Conservation (phyloP, 2,888 invertebrate species). For the Apotomis turbidana region DNA sequence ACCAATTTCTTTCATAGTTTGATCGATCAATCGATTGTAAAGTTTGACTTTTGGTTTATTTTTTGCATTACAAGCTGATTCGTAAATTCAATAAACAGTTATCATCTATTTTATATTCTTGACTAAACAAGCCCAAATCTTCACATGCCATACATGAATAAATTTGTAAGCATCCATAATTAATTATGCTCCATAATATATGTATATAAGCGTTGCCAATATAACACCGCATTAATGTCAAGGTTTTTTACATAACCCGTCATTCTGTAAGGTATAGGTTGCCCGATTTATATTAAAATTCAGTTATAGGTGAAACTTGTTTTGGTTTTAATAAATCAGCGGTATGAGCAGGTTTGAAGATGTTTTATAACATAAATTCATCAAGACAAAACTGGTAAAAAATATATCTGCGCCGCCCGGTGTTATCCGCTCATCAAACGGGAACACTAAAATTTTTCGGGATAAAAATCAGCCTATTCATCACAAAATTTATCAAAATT, state of each 20-base stretch:
- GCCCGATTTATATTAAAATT: slow-evolving; percentile 9
- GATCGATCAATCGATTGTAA: too few species aligned
- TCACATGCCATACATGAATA: background rate
- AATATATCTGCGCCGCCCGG: too few species aligned
- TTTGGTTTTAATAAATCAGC: slow-evolving; percentile 2
- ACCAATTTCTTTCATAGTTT: too few species aligned
- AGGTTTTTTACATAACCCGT: slow-evolving; percentile 27
- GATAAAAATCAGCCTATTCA: too few species aligned
- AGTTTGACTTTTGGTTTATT: too few species aligned
- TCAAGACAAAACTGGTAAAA: too few species aligned
- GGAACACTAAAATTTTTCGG: too few species aligned
- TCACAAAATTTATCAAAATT: too few species aligned
- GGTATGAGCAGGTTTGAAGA: background rate
- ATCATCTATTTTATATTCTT: background rate
- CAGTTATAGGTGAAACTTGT: slow-evolving; percentile 2
- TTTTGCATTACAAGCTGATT: too few species aligned
- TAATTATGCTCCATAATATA: slow-evolving; percentile 16
- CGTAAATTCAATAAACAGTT: background rate
- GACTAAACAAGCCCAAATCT: background rate
- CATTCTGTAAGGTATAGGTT: slow-evolving; percentile 3
- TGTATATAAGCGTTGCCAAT: slow-evolving; percentile 21
- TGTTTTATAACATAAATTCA: background rate
- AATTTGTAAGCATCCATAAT: slow-evolving; percentile 15
- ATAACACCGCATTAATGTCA: slow-evolving; percentile 30
- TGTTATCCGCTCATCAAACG: too few species aligned